These are phyloP conservation scores for Prionace glauca DNA, from an alignment of 2,797 vertebrate genomes.

Conservation along the genomic window DNA sequence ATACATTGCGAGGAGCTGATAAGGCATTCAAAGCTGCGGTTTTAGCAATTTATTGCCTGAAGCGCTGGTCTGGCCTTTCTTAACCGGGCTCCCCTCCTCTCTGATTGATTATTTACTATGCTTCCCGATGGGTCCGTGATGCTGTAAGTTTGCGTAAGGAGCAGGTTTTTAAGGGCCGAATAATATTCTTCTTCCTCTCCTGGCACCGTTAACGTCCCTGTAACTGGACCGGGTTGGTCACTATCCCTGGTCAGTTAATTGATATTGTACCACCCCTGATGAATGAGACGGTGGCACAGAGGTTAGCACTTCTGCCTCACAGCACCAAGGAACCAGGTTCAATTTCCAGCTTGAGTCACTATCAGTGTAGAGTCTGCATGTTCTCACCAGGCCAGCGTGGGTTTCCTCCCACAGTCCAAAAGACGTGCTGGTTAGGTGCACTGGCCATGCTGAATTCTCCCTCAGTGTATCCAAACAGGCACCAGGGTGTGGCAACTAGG, in stretches of 20 bases:
- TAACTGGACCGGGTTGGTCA: too few species aligned
- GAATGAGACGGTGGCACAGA: too few species aligned
- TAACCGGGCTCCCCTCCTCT: not conserved
- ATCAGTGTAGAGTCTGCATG: too few species aligned
- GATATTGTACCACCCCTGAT: not conserved
- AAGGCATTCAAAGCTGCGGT: not conserved
- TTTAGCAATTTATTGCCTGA: not conserved
- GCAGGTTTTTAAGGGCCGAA: not conserved
- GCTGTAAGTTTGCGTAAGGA: not conserved
- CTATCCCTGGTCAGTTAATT: not conserved
- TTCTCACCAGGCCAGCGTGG: too few species aligned
- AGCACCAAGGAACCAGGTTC: too few species aligned
- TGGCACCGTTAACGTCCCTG: too few species aligned
- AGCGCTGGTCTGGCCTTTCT: not conserved
- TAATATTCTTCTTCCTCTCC: not conserved
- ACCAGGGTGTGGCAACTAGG: too few species aligned
- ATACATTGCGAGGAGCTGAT: not conserved
- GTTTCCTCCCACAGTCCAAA: too few species aligned
- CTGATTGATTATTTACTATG: not conserved
- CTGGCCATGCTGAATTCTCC: too few species aligned
- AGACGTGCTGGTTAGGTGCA: too few species aligned
- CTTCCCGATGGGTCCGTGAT: not conserved
- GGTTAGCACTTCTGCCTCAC: too few species aligned
- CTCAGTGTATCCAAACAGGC: too few species aligned
- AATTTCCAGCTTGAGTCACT: not conserved